Percentiles rank a stretch among this genome's conserved stretches.
phyloP scores from a whole-genome alignment of 2,113 vertebrate genomes.

The Tupaia tana region DNA sequence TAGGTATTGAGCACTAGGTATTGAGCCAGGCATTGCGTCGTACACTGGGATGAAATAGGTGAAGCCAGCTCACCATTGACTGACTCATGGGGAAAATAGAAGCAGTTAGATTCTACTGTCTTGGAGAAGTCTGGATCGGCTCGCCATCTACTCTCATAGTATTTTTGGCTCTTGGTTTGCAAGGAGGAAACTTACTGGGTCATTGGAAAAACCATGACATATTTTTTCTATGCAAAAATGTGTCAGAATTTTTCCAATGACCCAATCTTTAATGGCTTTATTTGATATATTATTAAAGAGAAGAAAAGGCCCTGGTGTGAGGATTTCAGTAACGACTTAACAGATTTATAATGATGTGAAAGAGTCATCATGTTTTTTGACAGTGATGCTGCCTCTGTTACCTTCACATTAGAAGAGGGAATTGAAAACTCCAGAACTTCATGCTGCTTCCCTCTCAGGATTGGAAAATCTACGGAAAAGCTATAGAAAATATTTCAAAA shows the following conservation, averaged over 20 bases:
- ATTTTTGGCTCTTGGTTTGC: not conserved
- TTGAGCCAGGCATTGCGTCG: not conserved
- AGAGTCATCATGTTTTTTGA: conserved; percentile 48
- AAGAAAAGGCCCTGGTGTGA: conserved; percentile 31
- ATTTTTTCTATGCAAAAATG: no score
- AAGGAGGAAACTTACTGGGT: not conserved
- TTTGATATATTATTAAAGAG: conserved; percentile 1
- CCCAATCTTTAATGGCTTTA: not conserved
- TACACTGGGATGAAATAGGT: not conserved
- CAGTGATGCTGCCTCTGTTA: conserved; percentile 32
- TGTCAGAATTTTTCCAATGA: no score
- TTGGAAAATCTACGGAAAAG: conserved; percentile 57
- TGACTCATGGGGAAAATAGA: not conserved
- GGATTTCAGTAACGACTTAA: conserved; percentile 65
- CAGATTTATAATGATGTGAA: conserved; percentile 49
- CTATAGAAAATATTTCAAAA: conserved; percentile 67
- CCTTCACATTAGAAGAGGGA: not conserved
- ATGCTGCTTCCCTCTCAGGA: conserved; percentile 41
- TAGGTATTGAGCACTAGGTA: not conserved
- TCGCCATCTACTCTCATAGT: not conserved
- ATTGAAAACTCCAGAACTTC: conserved; percentile 35
- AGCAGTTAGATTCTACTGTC: not conserved
- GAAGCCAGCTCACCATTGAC: not conserved
- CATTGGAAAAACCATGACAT: no score
- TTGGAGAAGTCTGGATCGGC: not conserved